These are phyloP conservation scores for Euleptes europaea DNA, from an alignment of 2,113 vertebrate species.

Conservation along the genomic window DNA sequence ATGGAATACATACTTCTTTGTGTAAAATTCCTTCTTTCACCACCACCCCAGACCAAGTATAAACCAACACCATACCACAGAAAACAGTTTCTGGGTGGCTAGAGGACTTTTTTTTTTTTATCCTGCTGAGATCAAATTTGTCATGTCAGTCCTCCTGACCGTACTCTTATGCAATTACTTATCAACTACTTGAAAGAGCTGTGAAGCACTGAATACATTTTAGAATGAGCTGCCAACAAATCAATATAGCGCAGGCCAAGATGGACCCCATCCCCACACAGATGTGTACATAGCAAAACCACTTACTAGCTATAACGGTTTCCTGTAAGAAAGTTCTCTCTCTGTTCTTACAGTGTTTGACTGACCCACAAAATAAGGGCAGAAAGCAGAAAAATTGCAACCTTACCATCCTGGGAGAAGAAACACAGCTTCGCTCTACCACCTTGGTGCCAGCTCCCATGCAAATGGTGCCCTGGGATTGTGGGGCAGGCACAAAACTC, in stretches of 20 bases:
- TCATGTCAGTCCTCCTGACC: not conserved
- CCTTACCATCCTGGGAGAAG: slow-evolving; percentile 12
- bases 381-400: not conserved
- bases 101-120: too few relatives aligned
- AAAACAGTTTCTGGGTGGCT: too few relatives aligned
- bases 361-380: not conserved
- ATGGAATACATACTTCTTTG: too few relatives aligned
- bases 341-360: not conserved
- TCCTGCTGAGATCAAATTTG: not conserved
- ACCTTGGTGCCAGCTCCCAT: not conserved
- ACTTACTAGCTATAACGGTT: not conserved
- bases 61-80: too few relatives aligned
- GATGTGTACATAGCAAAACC: too few relatives aligned
- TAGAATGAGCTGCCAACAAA: too few relatives aligned
- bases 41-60: too few relatives aligned
- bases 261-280: not conserved
- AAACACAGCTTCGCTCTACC: not conserved
- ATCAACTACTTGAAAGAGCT: not conserved
- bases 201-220: not conserved
- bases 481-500: not conserved
- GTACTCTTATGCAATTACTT: not conserved
- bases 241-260: not conserved
- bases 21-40: too few relatives aligned
- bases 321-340: not conserved
- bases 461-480: not conserved